These are phyloP conservation scores for Macrocentrus cingulum DNA, from an alignment of 1,140 invertebrate species.

Conservation along the genomic window DNA sequence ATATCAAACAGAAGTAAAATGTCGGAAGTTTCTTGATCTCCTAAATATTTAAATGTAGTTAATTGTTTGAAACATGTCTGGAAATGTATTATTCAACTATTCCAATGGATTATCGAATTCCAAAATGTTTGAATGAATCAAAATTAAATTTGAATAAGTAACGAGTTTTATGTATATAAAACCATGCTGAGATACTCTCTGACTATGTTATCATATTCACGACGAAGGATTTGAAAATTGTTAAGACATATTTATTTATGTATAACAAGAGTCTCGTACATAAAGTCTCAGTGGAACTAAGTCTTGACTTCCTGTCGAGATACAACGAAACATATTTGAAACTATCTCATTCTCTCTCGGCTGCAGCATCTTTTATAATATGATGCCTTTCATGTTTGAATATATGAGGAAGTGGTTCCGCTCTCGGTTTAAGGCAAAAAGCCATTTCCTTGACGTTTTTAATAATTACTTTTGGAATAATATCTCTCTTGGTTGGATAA, in stretches of 20 bases:
- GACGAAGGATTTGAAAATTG: conserved; percentile 20
- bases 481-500: neutral
- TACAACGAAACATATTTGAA: too few species aligned
- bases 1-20: too few species aligned
- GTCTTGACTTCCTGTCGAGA: conserved; percentile 1
- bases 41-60: too few species aligned
- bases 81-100: too few species aligned
- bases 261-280: conserved; percentile 13
- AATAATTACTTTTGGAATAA: neutral
- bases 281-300: conserved; percentile 11
- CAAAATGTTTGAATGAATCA: too few species aligned
- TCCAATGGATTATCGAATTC: too few species aligned
- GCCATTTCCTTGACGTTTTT: conserved; percentile 1
- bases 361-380: neutral
- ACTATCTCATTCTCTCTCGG: neutral
- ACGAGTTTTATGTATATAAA: too few species aligned
- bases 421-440: neutral
- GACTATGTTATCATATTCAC: conserved; percentile 25
- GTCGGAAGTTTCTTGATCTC: too few species aligned
- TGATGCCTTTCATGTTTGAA: conserved; percentile 1
- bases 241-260: conserved; percentile 26
- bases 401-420: conserved; percentile 3
- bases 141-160: too few species aligned
- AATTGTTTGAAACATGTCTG: too few species aligned
- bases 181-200: too few species aligned